Conservation (phyloP, 2,888 invertebrate genomes). For the Poecilus cupreus region DNA sequence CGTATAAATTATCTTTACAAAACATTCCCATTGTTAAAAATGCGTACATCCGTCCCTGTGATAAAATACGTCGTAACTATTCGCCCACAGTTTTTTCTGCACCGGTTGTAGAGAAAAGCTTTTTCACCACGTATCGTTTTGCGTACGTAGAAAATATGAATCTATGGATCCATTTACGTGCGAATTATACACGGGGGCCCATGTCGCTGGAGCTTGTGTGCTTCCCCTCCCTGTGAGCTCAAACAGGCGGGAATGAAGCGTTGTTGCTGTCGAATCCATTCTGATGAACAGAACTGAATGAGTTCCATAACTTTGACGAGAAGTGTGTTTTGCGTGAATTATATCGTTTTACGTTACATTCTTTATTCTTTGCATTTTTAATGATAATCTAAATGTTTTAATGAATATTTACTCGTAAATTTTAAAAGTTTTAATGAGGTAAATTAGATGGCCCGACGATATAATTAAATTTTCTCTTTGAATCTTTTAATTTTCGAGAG, state of each 20-base stretch:
- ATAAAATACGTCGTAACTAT: background rate
- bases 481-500: too few relatives aligned
- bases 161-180: conserved; percentile 34
- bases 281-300: background rate
- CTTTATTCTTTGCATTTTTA: background rate
- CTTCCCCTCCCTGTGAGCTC: background rate
- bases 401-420: background rate
- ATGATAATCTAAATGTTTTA: background rate
- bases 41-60: background rate
- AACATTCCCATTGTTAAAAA: background rate
- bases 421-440: background rate
- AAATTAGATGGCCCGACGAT: background rate
- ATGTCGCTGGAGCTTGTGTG: conserved; percentile 9
- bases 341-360: too few relatives aligned
- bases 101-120: conserved; percentile 4
- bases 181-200: conserved; percentile 36
- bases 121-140: background rate
- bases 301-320: too few relatives aligned
- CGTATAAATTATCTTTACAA: background rate
- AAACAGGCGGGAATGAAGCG: background rate
- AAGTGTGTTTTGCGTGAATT: too few relatives aligned
- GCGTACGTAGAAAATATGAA: background rate
- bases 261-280: background rate
- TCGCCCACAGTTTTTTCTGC: background rate
- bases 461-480: too few relatives aligned